Evolutionary conservation across 2,113 vertebrate genomes (phyloP).

Genomic region (Loxodonta africana): DNA sequence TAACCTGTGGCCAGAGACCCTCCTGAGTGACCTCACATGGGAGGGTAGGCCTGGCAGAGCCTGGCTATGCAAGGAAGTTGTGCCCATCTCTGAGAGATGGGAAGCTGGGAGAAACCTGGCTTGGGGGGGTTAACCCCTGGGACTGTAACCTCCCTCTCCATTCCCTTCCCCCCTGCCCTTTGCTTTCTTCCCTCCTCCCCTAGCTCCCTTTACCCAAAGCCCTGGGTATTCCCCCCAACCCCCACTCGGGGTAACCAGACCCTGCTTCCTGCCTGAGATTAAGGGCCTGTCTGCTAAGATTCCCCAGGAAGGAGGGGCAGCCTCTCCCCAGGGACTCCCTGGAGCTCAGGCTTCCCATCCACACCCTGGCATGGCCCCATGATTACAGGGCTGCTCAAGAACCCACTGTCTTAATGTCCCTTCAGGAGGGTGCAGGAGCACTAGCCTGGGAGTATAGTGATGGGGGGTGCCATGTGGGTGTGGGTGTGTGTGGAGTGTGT

Average conservation of each 20-base stretch:
- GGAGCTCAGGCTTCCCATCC: background rate
- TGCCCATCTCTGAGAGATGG: background rate
- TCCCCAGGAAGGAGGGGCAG: constrained; percentile 46
- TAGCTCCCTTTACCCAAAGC: constrained; percentile 66
- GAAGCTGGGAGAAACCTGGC: background rate
- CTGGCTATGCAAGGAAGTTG: background rate
- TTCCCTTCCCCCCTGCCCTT: background rate
- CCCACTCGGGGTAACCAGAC: constrained; percentile 85
- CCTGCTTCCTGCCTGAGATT: constrained; percentile 89
- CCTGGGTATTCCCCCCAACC: constrained; percentile 47
- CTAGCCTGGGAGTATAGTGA: background rate
- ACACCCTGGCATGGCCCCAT: background rate
- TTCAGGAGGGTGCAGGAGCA: background rate
- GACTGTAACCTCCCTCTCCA: background rate
- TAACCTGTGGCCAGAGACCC: background rate
- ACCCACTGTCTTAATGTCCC: background rate
- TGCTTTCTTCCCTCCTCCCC: background rate
- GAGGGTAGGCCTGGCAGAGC: background rate
- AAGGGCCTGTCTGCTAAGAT: constrained; percentile 83
- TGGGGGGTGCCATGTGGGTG: background rate
- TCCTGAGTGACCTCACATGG: background rate
- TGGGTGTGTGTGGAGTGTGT: too few relatives aligned
- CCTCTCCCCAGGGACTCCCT: constrained; percentile 54
- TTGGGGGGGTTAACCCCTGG: constrained; percentile 47
- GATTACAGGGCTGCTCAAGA: background rate